phyloP scores from a whole-genome alignment of 2,113 vertebrate species.

The Triplophysa dalaica region DNA sequence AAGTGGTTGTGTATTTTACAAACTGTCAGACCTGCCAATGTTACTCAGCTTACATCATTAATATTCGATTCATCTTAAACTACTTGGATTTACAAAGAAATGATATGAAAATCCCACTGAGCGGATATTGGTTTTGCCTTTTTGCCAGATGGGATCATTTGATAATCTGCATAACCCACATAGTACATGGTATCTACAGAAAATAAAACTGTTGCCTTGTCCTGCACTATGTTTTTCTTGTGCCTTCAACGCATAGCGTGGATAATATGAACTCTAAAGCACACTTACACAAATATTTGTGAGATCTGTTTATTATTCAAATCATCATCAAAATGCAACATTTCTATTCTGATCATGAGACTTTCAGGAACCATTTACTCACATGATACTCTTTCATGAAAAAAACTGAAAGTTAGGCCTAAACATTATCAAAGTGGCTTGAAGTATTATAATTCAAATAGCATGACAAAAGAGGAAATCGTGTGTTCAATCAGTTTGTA shows the following conservation, averaged over 20 bases:
- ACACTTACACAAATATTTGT: neutral
- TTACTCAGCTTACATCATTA: slow-evolving; percentile 23
- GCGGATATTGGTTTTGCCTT: slow-evolving; percentile 40
- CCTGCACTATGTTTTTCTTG: neutral
- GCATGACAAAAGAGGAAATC: neutral
- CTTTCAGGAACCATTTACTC: neutral
- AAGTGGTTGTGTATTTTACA: neutral
- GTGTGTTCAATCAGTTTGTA: neutral
- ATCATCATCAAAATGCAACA: neutral
- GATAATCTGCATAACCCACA: slow-evolving; percentile 32
- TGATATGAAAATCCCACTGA: slow-evolving; percentile 44
- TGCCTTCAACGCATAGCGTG: neutral
- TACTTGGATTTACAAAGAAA: slow-evolving; percentile 41
- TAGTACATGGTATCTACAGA: neutral
- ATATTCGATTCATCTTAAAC: slow-evolving; percentile 19
- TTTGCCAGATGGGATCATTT: slow-evolving; percentile 31
- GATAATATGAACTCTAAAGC: neutral
- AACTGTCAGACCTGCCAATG: slow-evolving; percentile 1
- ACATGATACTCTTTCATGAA: neutral
- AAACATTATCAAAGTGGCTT: neutral
- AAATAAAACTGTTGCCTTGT: neutral
- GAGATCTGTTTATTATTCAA: neutral
- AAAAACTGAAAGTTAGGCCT: neutral
- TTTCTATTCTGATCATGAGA: neutral
- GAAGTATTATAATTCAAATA: neutral